Evolutionary conservation across 2,113 vertebrate genomes (phyloP).

Genomic region (Orycteropus afer): DNA sequence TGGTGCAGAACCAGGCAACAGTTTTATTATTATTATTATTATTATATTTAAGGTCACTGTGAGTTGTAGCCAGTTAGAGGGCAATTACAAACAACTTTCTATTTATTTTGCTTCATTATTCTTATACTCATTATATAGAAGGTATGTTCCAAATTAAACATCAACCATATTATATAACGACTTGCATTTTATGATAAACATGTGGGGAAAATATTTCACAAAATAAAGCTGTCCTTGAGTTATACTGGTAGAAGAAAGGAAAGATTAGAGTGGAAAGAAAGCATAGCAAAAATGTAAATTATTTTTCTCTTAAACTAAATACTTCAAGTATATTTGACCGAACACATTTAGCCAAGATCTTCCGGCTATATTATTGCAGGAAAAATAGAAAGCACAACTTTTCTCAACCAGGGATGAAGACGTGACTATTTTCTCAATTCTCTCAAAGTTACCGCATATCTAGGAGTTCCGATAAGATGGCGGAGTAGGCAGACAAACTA

Average conservation of each 20-base stretch:
- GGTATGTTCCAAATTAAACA: too few species aligned
- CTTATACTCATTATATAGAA: too few species aligned
- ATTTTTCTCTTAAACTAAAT: background rate
- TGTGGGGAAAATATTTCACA: background rate
- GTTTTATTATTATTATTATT: too few species aligned
- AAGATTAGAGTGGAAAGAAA: background rate
- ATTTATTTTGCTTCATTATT: background rate
- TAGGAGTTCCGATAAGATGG: too few species aligned
- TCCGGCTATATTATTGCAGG: accelerated
- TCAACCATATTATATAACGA: too few species aligned
- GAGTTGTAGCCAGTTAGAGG: too few species aligned
- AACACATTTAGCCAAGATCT: too few species aligned
- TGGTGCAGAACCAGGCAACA: too few species aligned
- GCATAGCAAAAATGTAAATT: background rate
- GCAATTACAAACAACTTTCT: too few species aligned
- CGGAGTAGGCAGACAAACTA: too few species aligned
- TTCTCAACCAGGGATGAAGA: background rate
- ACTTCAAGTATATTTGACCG: background rate
- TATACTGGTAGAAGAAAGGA: background rate
- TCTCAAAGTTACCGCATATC: background rate
- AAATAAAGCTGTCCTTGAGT: background rate
- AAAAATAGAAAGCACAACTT: background rate
- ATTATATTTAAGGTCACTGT: too few species aligned
- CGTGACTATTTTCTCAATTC: background rate
- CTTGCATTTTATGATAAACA: accelerated